Base-by-base conservation (phyloP, 2,888 invertebrate species). In the Ectemnius lituratus region DNA sequence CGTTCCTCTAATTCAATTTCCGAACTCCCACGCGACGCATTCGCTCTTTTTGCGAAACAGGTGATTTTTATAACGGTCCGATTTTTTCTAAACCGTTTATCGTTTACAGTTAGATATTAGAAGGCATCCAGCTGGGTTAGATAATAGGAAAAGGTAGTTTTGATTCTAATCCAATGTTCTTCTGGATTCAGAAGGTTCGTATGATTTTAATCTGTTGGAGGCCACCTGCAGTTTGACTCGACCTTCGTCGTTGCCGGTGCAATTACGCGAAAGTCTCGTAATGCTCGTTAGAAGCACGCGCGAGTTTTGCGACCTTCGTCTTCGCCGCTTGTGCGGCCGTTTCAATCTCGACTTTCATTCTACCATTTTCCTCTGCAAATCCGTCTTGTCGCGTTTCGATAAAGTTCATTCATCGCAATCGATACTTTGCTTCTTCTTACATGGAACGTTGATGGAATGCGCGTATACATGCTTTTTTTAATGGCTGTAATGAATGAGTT, bases 201-300 rank as follows among this genome's bases (percentile, higher is more conserved):
- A 59, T 60, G 73, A 80, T 80, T 64, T 58, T 56, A 52, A 81
- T 78, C 79, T 70, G 49, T 59, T 60, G 77, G 71, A 80, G 56
- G 45, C 52, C 67, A 70, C 14, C 67, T 68, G 73, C 68, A 47
- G 37, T 27, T 45, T 11, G 28, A 49, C 20, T 60, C 67, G 67
- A 60, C 75, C 80, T 80, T 80, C 81, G 73, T 67, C 70, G 52
- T 67, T 66, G 66, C 63, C 60, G 69, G 64, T 67, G 73, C 73
- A 78, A 78, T 78, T 78, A 81, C 66, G 75, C 70, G 67, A 81
- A 73, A 80, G 73, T 75, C 75, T 73, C 60, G 68, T 58, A 37
- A 69, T 68, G 59, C 58, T 78, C 47, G 67, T 75, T 77, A 69
- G 62, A 63, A 37, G 23, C 67, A 62, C 64, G 37, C 11, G 37